Evolutionary conservation across 2,888 invertebrate species (phyloP), one percentile per base, ranked within the genome.

Genomic region (Acanthococcus lagerstroemiae): DNA sequence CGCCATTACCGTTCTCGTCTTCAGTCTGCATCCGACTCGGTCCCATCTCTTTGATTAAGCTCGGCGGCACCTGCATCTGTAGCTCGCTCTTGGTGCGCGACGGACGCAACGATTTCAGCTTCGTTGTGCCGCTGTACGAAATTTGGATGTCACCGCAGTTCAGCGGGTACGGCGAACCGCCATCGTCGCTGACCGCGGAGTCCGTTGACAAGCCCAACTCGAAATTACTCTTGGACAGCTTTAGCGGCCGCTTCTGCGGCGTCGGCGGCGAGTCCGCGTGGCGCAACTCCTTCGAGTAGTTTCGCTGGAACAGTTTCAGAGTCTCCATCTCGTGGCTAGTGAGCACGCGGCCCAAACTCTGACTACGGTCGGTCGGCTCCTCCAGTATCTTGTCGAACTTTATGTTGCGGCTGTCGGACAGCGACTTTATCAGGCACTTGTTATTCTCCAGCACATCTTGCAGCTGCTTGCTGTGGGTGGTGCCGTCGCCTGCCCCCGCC

Each of bases 111-210:
- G 85, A 86, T 74, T 88, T 89, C 68, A 90, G 76, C 74, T 90
- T 87, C 0, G 88, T 87, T 1, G 87, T 87, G 5, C 88, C 89
- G 71, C 87, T 87, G 73, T 85, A 90, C 69, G 85, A 86, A 54
- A 90, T 88, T 73, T 85, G 86, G 0, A 89, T 87, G 73, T 88
- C 90, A 67, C 76, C 75, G 66, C 85, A 84, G 70, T 88, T 87
- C 3, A 90, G 73, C 0, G 90, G 90, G 77, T 89, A 90, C 25
- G 77, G 71, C 0, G 74, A 60, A 19, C 12, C 55, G 5, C 19
- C 37, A 3, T 15, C 6, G 27, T 46, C 55, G 4, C 48, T 12
- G 1, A 19, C 15, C n/a, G 17, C 30, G 56, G 50, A 2, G 54
- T 50, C 25, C 46, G 65, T 9, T n/a, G 48, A 54, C 52, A 30